phyloP scores from a whole-genome alignment of 2,113 vertebrate species.

The Megaceryle maxima region DNA sequence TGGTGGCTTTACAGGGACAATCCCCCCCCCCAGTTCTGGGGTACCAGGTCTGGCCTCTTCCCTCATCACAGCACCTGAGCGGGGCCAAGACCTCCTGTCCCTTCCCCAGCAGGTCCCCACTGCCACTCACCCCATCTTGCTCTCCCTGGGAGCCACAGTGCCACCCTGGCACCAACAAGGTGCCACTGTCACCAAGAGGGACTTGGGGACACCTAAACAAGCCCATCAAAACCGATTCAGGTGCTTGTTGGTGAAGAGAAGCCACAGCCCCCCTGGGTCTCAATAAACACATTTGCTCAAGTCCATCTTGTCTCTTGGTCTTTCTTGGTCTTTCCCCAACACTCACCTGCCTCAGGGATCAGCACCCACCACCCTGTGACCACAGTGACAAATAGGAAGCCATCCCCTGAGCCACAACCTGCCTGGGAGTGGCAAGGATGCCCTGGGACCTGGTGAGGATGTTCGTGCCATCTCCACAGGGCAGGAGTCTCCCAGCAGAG shows the following conservation, averaged over 20 bases:
- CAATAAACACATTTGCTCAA: background rate
- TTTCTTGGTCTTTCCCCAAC: background rate
- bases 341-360: background rate
- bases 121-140: background rate
- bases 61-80: background rate
- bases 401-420: background rate
- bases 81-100: background rate
- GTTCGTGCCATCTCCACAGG: rapidly evolving
- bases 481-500: background rate
- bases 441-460: rapidly evolving
- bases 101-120: background rate
- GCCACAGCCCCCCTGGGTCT: background rate
- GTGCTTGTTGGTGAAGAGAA: rapidly evolving
- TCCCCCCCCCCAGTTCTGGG: background rate
- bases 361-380: background rate
- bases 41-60: background rate
- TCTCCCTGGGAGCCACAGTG: background rate
- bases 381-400: background rate
- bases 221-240: background rate
- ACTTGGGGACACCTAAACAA: background rate
- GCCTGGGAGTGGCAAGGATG: background rate
- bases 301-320: background rate
- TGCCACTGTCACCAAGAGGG: background rate
- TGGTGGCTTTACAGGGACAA: background rate
- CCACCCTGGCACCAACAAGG: no score